These are phyloP conservation scores for Hippolais icterina DNA, from an alignment of 2,113 vertebrate species.

Conservation along the genomic window DNA sequence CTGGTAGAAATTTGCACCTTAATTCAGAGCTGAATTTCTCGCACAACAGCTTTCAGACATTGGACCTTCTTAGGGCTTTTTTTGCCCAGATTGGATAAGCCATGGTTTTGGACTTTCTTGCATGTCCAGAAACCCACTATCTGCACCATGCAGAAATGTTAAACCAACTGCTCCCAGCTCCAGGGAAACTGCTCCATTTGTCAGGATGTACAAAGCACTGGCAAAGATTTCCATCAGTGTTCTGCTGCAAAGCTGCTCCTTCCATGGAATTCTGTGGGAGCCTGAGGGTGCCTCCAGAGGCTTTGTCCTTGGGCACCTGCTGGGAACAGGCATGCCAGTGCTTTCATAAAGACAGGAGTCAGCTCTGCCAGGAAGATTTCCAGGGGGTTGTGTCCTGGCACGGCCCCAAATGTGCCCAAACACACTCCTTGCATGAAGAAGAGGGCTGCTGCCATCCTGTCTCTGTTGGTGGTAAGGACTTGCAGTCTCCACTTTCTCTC, in stretches of 20 bases:
- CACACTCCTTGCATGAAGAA: not conserved
- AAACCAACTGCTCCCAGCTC: not conserved
- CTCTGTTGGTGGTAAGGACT: not conserved
- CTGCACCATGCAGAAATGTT: not conserved
- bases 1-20: not conserved
- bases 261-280: rapidly evolving
- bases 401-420: not conserved
- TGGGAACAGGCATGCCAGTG: not conserved
- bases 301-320: not conserved
- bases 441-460: not conserved
- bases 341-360: not conserved
- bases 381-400: not conserved
- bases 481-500: not conserved
- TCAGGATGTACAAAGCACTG: not conserved
- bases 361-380: not conserved
- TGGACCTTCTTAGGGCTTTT: not conserved
- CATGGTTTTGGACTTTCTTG: not conserved
- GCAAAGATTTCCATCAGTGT: not conserved
- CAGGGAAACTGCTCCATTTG: not conserved
- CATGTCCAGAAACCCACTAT: not conserved
- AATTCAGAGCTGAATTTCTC: not conserved
- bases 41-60: not conserved
- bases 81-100: not conserved
- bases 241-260: not conserved
- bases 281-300: not conserved